phyloP scores from a whole-genome alignment of 2,888 invertebrate genomes.

The Eristalis arbustorum region DNA sequence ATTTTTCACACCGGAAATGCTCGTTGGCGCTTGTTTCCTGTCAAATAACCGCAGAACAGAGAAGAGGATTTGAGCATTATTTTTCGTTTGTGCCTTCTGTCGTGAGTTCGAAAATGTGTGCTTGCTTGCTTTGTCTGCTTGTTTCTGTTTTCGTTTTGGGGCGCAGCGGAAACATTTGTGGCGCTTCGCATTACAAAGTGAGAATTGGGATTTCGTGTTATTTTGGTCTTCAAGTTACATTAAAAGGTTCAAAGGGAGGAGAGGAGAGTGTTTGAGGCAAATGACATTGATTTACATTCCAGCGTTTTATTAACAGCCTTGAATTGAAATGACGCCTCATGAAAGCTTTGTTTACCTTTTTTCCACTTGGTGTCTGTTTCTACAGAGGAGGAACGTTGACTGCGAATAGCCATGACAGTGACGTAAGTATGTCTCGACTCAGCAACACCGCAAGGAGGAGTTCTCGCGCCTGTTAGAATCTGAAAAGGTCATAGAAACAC shows the following conservation, averaged over 20 bases:
- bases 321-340: too few species aligned
- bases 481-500: too few species aligned
- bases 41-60: constrained; percentile 41
- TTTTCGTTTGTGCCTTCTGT: neutral
- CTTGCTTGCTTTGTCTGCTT: constrained; percentile 10
- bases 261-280: neutral
- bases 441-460: too few species aligned
- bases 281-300: neutral
- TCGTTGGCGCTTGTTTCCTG: constrained; percentile 34
- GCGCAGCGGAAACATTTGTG: neutral
- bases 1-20: neutral
- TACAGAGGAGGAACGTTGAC: too few species aligned
- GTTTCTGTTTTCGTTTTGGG: neutral
- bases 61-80: constrained; percentile 13
- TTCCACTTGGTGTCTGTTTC: too few species aligned
- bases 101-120: constrained; percentile 26
- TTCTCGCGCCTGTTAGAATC: too few species aligned
- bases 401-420: too few species aligned
- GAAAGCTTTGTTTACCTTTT: too few species aligned
- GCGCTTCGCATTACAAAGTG: constrained; percentile 46
- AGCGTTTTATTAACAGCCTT: neutral
- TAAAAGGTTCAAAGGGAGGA: neutral
- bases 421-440: too few species aligned
- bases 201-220: constrained; percentile 13
- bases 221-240: neutral